Evolutionary conservation across 2,113 vertebrate species (phyloP).

Genomic region (Trichomycterus rosablanca): DNA sequence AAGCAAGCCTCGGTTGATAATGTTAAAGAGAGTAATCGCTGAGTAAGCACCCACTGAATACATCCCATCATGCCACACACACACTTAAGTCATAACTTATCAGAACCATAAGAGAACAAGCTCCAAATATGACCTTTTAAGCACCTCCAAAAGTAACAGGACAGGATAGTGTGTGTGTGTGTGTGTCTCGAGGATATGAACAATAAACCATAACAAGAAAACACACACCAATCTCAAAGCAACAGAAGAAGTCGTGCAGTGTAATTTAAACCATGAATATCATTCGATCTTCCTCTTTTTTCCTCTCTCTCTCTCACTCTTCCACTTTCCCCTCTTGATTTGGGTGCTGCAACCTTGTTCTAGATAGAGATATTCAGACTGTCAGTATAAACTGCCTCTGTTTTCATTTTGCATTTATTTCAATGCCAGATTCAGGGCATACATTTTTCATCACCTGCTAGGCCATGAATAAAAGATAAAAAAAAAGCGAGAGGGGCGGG

Average conservation of each 20-base stretch:
- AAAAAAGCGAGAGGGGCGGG: slow-evolving; percentile 70
- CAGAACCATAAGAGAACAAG: slow-evolving; percentile 11
- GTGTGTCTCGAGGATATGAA: slow-evolving; percentile 45
- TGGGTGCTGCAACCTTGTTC: slow-evolving; percentile 90
- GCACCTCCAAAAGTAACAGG: slow-evolving; percentile 4
- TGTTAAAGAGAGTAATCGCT: too few relatives aligned
- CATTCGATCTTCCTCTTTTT: slow-evolving; percentile 28
- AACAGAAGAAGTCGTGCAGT: slow-evolving; percentile 66
- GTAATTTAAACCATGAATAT: slow-evolving; percentile 70
- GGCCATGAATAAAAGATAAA: slow-evolving; percentile 99
- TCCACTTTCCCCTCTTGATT: slow-evolving; percentile 68
- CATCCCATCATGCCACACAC: too few relatives aligned
- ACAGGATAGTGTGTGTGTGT: background rate
- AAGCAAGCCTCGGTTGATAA: too few relatives aligned
- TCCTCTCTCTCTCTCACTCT: slow-evolving; percentile 18
- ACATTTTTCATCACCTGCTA: slow-evolving; percentile 99
- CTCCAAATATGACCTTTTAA: slow-evolving; percentile 5
- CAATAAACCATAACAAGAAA: slow-evolving; percentile 47
- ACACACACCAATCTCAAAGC: slow-evolving; percentile 67
- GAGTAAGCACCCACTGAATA: too few relatives aligned
- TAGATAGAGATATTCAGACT: slow-evolving; percentile 99
- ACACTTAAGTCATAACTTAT: background rate
- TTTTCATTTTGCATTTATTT: slow-evolving; percentile 99
- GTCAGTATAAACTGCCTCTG: slow-evolving; percentile 99
- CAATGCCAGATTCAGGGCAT: slow-evolving; percentile 99